Percentiles rank a stretch among this genome's conserved stretches.
These are phyloP conservation scores for Chondrilla cf. caribensis DNA, from an alignment of 37 sponge, comb jelly and placozoan species.

Conservation along the genomic window DNA sequence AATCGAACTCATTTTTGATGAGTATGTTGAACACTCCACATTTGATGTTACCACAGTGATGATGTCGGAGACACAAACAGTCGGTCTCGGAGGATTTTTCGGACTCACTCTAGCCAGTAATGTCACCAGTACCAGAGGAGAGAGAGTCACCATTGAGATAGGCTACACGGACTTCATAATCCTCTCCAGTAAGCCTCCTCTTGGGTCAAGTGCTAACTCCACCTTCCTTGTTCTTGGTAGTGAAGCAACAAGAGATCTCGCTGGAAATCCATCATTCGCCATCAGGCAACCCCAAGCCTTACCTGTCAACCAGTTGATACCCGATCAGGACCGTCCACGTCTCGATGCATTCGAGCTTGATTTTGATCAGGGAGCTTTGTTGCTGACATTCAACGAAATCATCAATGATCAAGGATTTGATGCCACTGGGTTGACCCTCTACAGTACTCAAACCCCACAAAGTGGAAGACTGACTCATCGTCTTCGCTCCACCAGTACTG, in stretches of 20 bases:
- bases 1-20: slow-evolving; percentile 74
- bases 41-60: slow-evolving; percentile 54
- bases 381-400: slow-evolving; percentile 77
- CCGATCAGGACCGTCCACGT: slow-evolving; percentile 53
- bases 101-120: slow-evolving; percentile 49
- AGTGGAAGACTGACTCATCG: slow-evolving; percentile 17
- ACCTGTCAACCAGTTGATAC: slow-evolving; percentile 60
- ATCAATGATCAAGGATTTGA: slow-evolving; percentile 43
- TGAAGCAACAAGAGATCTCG: slow-evolving; percentile 53
- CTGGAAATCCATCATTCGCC: slow-evolving; percentile 60
- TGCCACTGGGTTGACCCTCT: slow-evolving; percentile 56
- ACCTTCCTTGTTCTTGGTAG: slow-evolving; percentile 59
- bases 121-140: slow-evolving; percentile 33
- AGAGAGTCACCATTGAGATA: slow-evolving; percentile 36
- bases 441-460: slow-evolving; percentile 33
- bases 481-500: slow-evolving; percentile 31
- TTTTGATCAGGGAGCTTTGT: slow-evolving; percentile 56
- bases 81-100: slow-evolving; percentile 16
- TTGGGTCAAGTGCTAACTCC: slow-evolving; percentile 54
- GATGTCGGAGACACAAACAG: slow-evolving; percentile 37
- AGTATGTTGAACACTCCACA: slow-evolving; percentile 37
- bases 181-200: slow-evolving; percentile 33
- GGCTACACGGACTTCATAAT: slow-evolving; percentile 56
- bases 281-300: slow-evolving; percentile 52
- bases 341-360: slow-evolving; percentile 57